phyloP scores from a whole-genome alignment of 2,113 vertebrate genomes.

The Cololabis saira region DNA sequence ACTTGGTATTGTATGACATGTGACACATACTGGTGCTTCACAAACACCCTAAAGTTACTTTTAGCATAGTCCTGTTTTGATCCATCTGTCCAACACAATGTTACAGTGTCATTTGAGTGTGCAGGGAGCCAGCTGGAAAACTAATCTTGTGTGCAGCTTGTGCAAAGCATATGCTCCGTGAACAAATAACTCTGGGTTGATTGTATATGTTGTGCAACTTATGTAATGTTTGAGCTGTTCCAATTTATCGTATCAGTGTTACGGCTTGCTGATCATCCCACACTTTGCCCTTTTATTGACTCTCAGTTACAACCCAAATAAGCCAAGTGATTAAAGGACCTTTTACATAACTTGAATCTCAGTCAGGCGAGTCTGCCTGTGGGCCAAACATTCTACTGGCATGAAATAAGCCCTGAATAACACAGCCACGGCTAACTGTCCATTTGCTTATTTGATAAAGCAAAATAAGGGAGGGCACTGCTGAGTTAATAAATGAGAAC shows the following conservation, averaged over 20 bases:
- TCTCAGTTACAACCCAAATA: conserved; percentile 6
- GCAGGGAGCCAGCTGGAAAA: not conserved
- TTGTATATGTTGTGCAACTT: conserved; percentile 11
- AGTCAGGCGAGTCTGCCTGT: conserved; percentile 16
- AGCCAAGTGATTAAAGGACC: conserved; percentile 2
- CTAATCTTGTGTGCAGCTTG: not conserved
- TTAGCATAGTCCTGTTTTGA: not conserved
- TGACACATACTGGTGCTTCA: not conserved
- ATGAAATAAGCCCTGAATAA: conserved; percentile 14
- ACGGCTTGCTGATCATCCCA: conserved; percentile 2
- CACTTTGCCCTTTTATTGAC: conserved; percentile 16
- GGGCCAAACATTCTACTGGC: conserved; percentile 12
- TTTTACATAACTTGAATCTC: conserved; percentile 28
- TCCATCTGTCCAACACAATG: conserved; percentile 8
- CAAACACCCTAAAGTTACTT: conserved; percentile 3
- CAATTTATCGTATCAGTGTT: conserved; percentile 17
- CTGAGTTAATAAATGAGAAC: not conserved
- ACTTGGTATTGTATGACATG: not conserved
- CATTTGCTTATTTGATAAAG: conserved; percentile 23
- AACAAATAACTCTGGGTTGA: conserved; percentile 4
- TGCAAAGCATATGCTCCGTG: conserved; percentile 4
- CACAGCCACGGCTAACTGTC: conserved; percentile 12
- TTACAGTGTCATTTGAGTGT: conserved; percentile 1
- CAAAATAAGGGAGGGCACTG: not conserved
- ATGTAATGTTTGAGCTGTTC: conserved; percentile 4